Percentiles rank a stretch among this genome's conserved stretches.
phyloP scores from a whole-genome alignment of 2,113 vertebrate genomes.

The Ifrita kowaldi region DNA sequence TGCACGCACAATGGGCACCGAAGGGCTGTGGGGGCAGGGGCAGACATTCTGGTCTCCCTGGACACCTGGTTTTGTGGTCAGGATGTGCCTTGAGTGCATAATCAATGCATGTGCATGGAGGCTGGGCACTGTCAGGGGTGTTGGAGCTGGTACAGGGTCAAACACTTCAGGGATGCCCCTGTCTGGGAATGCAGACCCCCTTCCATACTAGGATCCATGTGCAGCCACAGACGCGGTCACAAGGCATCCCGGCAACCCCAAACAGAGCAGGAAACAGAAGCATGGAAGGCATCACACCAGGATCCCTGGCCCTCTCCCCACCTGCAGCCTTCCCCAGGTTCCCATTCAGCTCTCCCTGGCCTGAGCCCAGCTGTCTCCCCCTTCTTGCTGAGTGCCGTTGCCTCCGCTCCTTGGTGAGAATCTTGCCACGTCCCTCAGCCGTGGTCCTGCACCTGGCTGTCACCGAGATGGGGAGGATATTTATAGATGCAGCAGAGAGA shows the following conservation, averaged over 20 bases:
- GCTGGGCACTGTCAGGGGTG: neutral
- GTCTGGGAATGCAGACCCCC: neutral
- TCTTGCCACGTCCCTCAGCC: neutral
- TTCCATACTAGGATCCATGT: fast-evolving
- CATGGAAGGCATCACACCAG: neutral
- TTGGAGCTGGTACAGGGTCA: neutral
- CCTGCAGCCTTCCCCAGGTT: neutral
- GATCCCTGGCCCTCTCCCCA: neutral
- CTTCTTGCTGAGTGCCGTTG: neutral
- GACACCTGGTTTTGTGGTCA: neutral
- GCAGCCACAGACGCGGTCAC: fast-evolving
- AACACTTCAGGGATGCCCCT: neutral
- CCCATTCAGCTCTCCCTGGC: neutral
- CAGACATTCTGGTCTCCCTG: neutral
- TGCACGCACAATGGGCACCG: fast-evolving
- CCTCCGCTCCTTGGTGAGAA: fast-evolving
- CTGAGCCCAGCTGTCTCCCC: neutral
- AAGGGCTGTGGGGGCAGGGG: neutral
- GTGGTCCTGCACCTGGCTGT: neutral
- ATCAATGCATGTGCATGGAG: neutral
- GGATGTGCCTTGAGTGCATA: neutral
- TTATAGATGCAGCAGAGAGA: neutral
- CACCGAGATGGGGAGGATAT: neutral
- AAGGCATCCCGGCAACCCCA: neutral
- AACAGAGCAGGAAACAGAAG: neutral